Percentiles rank a stretch among this genome's conserved stretches.
These are phyloP conservation scores for Drosophila nr. perissopoda DNA, from an alignment of 2,888 invertebrate species.

Conservation along the genomic window DNA sequence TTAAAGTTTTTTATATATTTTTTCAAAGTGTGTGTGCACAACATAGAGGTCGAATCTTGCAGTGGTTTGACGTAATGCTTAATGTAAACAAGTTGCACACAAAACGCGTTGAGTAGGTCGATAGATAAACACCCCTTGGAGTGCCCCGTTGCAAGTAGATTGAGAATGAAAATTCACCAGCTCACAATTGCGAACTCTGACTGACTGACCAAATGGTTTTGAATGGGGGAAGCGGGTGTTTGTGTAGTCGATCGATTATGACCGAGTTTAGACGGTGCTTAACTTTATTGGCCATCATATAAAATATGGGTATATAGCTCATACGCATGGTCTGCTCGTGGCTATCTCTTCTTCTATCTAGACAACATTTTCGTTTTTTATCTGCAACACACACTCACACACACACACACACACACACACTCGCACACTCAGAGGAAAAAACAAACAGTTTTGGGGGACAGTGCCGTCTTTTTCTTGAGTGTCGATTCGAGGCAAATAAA, in stretches of 20 bases:
- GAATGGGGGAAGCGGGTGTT: slow-evolving; percentile 7
- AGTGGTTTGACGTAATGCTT: slow-evolving; percentile 60
- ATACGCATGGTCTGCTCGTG: slow-evolving; percentile 64
- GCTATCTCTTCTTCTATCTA: slow-evolving; percentile 72
- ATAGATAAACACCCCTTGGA: slow-evolving; percentile 56
- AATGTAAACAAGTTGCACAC: slow-evolving; percentile 59
- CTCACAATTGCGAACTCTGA: slow-evolving; percentile 36
- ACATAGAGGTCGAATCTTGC: slow-evolving; percentile 32
- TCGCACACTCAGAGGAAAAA: background rate
- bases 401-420: slow-evolving; percentile 6
- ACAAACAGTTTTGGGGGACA: slow-evolving; percentile 65
- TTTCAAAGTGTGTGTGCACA: slow-evolving; percentile 2
- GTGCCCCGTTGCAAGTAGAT: slow-evolving; percentile 9
- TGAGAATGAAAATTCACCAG: slow-evolving; percentile 16
- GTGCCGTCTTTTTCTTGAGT: slow-evolving; percentile 43
- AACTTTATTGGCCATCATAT: slow-evolving; percentile 54
- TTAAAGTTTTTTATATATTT: background rate
- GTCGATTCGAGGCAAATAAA: slow-evolving; percentile 61
- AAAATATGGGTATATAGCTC: slow-evolving; percentile 52
- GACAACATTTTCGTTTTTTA: slow-evolving; percentile 57
- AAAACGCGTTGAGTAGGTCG: slow-evolving; percentile 60
- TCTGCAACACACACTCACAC: slow-evolving; percentile 38
- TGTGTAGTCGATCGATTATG: slow-evolving; percentile 48
- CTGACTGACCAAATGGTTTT: slow-evolving; percentile 17
- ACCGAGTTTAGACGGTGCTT: slow-evolving; percentile 55